Evolutionary conservation across 2,888 invertebrate species (phyloP).

Genomic region (Trachelus iudaicus): DNA sequence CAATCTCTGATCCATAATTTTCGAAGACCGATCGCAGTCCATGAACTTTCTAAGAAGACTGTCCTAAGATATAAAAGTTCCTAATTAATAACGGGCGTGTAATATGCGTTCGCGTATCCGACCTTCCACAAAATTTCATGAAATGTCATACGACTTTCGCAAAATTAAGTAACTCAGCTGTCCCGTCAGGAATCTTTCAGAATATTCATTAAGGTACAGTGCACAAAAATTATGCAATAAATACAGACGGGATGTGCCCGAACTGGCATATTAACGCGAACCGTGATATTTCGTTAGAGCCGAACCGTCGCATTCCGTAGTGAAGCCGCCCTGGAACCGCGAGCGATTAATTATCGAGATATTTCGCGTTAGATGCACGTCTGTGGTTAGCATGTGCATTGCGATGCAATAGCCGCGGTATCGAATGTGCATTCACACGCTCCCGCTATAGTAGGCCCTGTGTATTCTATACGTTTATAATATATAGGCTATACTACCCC

Average conservation of each 20-base stretch:
- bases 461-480: too few species aligned
- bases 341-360: conserved; percentile 56
- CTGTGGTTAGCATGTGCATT: conserved; percentile 26
- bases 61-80: too few species aligned
- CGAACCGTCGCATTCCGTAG: conserved; percentile 13
- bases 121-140: too few species aligned
- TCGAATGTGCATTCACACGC: conserved; percentile 2
- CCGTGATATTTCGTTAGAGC: conserved; percentile 8
- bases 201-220: too few species aligned
- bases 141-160: conserved; percentile 5
- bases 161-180: not conserved
- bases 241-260: not conserved
- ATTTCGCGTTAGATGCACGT: conserved; percentile 44
- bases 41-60: too few species aligned
- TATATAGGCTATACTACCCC: too few species aligned
- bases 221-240: too few species aligned
- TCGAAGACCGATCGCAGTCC: too few species aligned
- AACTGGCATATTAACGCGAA: conserved; percentile 15
- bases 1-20: too few species aligned
- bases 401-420: conserved; percentile 24
- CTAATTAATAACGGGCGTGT: too few species aligned
- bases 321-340: not conserved
- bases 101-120: too few species aligned
- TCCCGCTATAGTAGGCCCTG: not conserved
- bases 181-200: not conserved